Conservation (phyloP, 1,140 invertebrate species). For the Aphidius gifuensis region DNA sequence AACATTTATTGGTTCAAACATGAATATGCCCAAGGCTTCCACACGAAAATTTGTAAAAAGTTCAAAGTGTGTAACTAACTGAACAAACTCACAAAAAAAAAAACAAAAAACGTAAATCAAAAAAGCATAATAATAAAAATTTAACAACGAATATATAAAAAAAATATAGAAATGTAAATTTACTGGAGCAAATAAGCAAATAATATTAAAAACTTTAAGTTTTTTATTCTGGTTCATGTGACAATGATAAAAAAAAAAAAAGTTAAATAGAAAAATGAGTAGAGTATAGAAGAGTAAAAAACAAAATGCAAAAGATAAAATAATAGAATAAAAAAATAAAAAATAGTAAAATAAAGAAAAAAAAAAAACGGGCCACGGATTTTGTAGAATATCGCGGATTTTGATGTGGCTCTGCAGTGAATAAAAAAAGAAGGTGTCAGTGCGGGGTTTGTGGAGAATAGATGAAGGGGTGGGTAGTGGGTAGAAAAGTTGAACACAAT, state of each 20-base stretch:
- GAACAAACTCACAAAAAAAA: too few relatives aligned
- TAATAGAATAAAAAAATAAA: background rate
- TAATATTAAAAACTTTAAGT: too few relatives aligned
- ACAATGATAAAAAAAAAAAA: conserved; percentile 1
- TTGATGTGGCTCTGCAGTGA: conserved; percentile 27
- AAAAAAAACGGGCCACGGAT: conserved; percentile 25
- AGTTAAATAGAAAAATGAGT: background rate
- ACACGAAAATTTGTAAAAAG: too few relatives aligned
- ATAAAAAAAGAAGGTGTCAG: conserved; percentile 15
- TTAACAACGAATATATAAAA: too few relatives aligned
- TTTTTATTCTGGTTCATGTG: too few relatives aligned
- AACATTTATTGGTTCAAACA: too few relatives aligned
- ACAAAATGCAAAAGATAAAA: background rate
- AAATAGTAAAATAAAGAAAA: conserved; percentile 5
- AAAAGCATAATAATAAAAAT: too few relatives aligned
- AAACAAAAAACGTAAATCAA: too few relatives aligned
- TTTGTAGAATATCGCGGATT: conserved; percentile 22
- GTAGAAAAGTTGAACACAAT: conserved; percentile 16
- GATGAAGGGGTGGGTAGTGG: background rate
- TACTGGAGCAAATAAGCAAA: too few relatives aligned
- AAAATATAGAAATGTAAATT: too few relatives aligned
- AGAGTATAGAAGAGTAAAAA: background rate
- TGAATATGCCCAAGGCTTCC: too few relatives aligned
- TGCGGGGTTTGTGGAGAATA: conserved; percentile 1
- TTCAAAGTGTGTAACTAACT: too few relatives aligned